Base-by-base conservation (phyloP, 2,797 vertebrate genomes). In the Dromococcyx pavoninus region DNA sequence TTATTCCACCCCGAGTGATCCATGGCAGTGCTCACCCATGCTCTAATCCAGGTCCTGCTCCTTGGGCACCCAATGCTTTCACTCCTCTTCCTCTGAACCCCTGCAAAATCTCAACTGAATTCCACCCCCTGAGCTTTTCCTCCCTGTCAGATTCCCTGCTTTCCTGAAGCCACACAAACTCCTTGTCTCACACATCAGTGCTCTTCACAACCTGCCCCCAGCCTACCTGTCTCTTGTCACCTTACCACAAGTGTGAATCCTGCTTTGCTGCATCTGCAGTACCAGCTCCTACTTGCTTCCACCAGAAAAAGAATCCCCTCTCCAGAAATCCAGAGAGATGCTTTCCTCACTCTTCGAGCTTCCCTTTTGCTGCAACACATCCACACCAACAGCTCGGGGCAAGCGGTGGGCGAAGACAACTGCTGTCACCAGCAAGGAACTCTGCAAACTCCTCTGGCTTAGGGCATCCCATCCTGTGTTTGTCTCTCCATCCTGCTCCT, bases 101-200 rank as follows among this genome's bases (percentile, higher is more conserved):
- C 11, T 1, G 11, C 5, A 35, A 76, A 91, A 41, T 23, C n/a
- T 22, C 61, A 24, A 1, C 17, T 25, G 16, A 30, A 66, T 33
- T 21, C 54, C 35, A 25, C 2, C 12, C 14, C 10, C 11, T 2
- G 1, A 6, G 3, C 32, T 30, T 48, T 7, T 43, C 8, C 51
- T 33, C 72, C 57, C 46, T 16, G 1, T 5, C 30, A 43, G 25
- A 16, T 5, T 46, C 67, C 70, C 27, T 6, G 27, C 76, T 18
- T 23, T 32, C 32, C 57, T 13, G 25, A 7, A 1, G 13, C 35
- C 62, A 13, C 41, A 51, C 1, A 0, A 21, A 23, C 13, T 15
- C 70, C 50, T 44, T 23, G 61, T n/a, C 43, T 27, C 33, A 17
- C 8, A 3, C 1, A 41, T 41, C 33, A 37, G 32, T 14, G 48